Percentiles rank a stretch among this genome's conserved stretches.
phyloP scores from a whole-genome alignment of 2,797 vertebrate genomes.

The Mus minutoides region DNA sequence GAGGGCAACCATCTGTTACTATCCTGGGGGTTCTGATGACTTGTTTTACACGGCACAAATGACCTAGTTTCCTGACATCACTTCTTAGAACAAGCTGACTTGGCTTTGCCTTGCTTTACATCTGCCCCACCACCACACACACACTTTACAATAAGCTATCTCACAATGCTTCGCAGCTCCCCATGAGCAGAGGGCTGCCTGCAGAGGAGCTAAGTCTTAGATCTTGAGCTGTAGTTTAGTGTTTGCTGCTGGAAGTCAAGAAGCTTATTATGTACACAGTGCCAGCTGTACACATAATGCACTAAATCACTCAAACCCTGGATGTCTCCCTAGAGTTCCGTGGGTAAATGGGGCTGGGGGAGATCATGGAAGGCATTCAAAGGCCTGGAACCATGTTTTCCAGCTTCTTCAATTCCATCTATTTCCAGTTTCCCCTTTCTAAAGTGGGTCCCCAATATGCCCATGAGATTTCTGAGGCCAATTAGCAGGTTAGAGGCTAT shows the following conservation, averaged over 20 bases:
- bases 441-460: conserved; percentile 51
- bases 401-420: neutral
- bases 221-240: conserved; percentile 70
- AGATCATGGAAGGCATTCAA: conserved; percentile 51
- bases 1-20: too few species aligned
- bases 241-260: conserved; percentile 75
- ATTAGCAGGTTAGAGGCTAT: conserved; percentile 71
- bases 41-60: too few species aligned
- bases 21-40: too few species aligned
- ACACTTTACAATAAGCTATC: neutral
- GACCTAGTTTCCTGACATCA: conserved; percentile 11
- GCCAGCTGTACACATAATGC: conserved; percentile 80
- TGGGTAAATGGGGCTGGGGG: conserved; percentile 56
- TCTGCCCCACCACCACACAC: too few species aligned
- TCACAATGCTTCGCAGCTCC: neutral
- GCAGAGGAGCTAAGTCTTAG: conserved; percentile 54
- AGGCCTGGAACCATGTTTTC: neutral
- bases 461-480: conserved; percentile 76
- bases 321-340: conserved; percentile 62
- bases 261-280: conserved; percentile 73
- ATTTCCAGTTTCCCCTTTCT: neutral
- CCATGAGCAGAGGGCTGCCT: conserved; percentile 50
- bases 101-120: neutral
- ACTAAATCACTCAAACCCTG: conserved; percentile 72
- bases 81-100: conserved; percentile 44